A percentile compares a stretch with the other conserved stretches of the same genome.
These are phyloP conservation scores for Protodeltote pygarga DNA, from an alignment of 2,888 invertebrate species.

Conservation along the genomic window DNA sequence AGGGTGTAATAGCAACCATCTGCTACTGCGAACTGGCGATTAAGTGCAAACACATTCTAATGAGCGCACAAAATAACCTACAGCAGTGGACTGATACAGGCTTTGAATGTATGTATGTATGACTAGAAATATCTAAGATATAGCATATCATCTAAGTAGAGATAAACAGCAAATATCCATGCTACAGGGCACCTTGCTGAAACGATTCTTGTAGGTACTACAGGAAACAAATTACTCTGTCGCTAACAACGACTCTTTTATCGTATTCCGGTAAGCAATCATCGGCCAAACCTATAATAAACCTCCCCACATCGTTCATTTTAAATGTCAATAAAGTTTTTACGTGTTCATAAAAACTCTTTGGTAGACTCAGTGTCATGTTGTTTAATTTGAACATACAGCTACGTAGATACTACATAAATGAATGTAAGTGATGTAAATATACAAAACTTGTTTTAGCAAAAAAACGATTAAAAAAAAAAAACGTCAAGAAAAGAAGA, in stretches of 20 bases:
- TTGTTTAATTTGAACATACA: slow-evolving; percentile 4
- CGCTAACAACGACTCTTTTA: slow-evolving; percentile 12
- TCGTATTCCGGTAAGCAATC: slow-evolving; percentile 20
- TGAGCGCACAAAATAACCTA: too few relatives aligned
- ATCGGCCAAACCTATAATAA: slow-evolving; percentile 5
- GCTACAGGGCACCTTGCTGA: not conserved
- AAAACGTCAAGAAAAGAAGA: not conserved
- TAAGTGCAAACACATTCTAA: too few relatives aligned
- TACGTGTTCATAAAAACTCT: slow-evolving; percentile 16
- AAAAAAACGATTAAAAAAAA: slow-evolving; percentile 25
- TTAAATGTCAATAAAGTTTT: slow-evolving; percentile 37
- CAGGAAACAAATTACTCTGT: slow-evolving; percentile 23
- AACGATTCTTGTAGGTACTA: not conserved
- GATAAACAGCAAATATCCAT: too few relatives aligned
- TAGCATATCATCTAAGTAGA: too few relatives aligned
- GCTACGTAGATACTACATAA: slow-evolving; percentile 3
- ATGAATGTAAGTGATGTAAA: slow-evolving; percentile 1
- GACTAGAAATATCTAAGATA: too few relatives aligned
- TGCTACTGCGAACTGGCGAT: too few relatives aligned
- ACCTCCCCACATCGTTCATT: slow-evolving; percentile 19
- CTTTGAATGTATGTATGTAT: too few relatives aligned
- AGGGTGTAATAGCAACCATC: too few relatives aligned
- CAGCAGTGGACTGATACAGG: too few relatives aligned
- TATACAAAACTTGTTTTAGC: slow-evolving; percentile 22
- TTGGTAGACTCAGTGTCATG: slow-evolving; percentile 17